Evolutionary conservation across 2,797 vertebrate genomes (phyloP).

Genomic region (Thalassophryne amazonica): DNA sequence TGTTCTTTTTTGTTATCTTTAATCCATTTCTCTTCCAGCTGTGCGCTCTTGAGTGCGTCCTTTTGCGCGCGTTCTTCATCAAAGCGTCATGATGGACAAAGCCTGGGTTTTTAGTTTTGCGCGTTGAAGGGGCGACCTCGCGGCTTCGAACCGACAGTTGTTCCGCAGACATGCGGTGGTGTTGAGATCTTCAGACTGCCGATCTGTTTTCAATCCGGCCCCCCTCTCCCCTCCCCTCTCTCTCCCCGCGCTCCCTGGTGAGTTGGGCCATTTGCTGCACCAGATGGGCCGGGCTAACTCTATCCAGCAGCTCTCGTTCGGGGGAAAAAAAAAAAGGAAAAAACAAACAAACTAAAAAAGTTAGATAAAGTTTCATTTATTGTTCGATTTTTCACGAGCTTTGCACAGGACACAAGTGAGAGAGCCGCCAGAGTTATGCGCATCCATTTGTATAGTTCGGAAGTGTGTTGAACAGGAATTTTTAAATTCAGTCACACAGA

Average conservation of each 20-base stretch:
- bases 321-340: too few species aligned
- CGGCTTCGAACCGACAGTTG: conserved; percentile 40
- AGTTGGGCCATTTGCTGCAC: conserved; percentile 78
- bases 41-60: conserved; percentile 26
- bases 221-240: conserved; percentile 44
- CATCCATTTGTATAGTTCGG: too few species aligned
- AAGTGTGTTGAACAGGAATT: too few species aligned
- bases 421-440: too few species aligned
- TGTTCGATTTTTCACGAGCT: conserved; percentile 42
- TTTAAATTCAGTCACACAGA: too few species aligned
- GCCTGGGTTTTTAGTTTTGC: background rate
- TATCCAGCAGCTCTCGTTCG: conserved; percentile 50
- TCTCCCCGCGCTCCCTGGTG: conserved; percentile 59
- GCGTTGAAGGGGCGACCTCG: conserved; percentile 20
- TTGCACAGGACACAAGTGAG: too few species aligned
- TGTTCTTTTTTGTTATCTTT: conserved; percentile 71
- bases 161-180: conserved; percentile 59
- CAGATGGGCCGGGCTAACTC: conserved; percentile 77
- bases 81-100: conserved; percentile 20
- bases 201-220: conserved; percentile 84
- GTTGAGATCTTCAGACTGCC: conserved; percentile 73
- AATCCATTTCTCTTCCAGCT: conserved; percentile 66
- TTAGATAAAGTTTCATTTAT: conserved; percentile 68
- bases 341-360: too few species aligned
- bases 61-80: conserved; percentile 8